Base-by-base conservation (phyloP, 2,888 invertebrate species). In the Melangyna quadrimaculata region DNA sequence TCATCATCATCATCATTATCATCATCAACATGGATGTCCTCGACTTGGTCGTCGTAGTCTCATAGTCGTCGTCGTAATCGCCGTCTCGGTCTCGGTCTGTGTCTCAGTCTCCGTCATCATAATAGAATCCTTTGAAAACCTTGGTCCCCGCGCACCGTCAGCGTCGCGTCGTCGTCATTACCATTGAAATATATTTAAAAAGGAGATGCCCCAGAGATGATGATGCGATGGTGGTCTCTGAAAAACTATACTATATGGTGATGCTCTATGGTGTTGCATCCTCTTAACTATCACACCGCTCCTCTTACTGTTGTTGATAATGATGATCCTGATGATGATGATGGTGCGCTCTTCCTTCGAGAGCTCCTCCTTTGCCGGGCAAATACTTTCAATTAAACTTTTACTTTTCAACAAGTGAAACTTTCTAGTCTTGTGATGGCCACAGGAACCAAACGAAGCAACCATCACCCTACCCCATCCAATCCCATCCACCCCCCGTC, bases 361-460 rank as follows among this genome's bases (percentile, higher is more conserved):
- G 74, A 37, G 65, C 48, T 59, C 59, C 59, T 75, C 75, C 71
- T 75, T 67, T 80, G 84, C 80, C 72, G 80, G 70, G 86, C 86
- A 81, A 86, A 86, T 86, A 86, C 86, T 86, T 86, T 86, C 86
- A 86, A 86, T 86, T 86, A 86, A 86, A 86, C 86, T 86, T 86
- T 86, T 86, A 86, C 86, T 86, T 86, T 86, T 86, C 86, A 86
- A 86, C 86, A 86, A 86, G 86, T 86, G 86, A 86, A 86, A 86
- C 81, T 81, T 81, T 86, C 73, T 81, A 81, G 86, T 86, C 86
- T 59, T 59, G 8, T 35, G 32, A 35, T 45, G 32, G 55, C 55
- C 69, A 40, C 14, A 59, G 22, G 35, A 35, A 59, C 35, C 32
- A 57, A 57, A 57, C 12, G 67, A 53, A 37, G 22, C 61, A 40